Conservation (phyloP, 2,113 vertebrate species). For the Cebidichthys violaceus region DNA sequence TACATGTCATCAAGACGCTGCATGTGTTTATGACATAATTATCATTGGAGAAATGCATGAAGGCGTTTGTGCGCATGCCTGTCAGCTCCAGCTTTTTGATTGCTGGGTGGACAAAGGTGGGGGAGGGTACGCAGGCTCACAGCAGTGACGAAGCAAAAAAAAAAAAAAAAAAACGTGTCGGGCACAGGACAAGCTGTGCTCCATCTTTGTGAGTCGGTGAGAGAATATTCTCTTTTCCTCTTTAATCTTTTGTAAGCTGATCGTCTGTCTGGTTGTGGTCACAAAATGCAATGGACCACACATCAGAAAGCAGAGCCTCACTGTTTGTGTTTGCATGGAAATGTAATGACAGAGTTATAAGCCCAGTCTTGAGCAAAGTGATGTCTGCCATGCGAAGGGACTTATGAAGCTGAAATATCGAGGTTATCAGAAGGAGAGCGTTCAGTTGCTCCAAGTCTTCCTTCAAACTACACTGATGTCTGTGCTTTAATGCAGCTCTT, state of each 20-base stretch:
- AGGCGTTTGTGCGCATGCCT: conserved; percentile 16
- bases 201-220: conserved; percentile 60
- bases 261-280: conserved; percentile 46
- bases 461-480: background rate
- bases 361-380: background rate
- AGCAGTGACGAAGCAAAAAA: conserved; percentile 80
- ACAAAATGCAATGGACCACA: conserved; percentile 13
- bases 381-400: background rate
- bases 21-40: conserved; percentile 24
- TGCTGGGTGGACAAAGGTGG: conserved; percentile 55
- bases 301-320: background rate
- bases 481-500: conserved; percentile 5
- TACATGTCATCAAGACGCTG: conserved; percentile 10
- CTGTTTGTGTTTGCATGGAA: conserved; percentile 6
- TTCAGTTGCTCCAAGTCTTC: background rate
- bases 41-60: conserved; percentile 31
- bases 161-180: conserved; percentile 53
- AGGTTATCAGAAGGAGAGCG: conserved; percentile 16
- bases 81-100: conserved; percentile 55
- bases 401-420: conserved; percentile 6
- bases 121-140: conserved; percentile 60
- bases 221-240: conserved; percentile 37
- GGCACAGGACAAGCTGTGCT: conserved; percentile 73
- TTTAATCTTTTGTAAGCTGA: conserved; percentile 52
- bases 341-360: conserved; percentile 5